These are phyloP conservation scores for Sussaba pulchella DNA, from an alignment of 2,888 invertebrate species.

Conservation along the genomic window DNA sequence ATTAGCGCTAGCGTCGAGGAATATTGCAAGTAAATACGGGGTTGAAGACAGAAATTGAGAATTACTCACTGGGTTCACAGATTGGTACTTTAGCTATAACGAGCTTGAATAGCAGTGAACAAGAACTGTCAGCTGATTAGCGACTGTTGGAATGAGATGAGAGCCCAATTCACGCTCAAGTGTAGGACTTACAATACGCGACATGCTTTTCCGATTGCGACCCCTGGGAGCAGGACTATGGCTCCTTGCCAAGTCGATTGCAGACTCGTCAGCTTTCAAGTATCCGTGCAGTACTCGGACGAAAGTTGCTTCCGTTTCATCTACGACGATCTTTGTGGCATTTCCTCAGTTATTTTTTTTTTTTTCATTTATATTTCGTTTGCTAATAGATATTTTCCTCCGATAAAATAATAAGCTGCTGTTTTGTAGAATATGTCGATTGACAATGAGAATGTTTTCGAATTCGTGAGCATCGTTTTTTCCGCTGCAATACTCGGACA, in stretches of 20 bases:
- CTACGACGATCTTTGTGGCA: not conserved
- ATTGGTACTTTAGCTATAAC: conserved; percentile 37
- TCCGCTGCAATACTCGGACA: not conserved
- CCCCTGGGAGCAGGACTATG: conserved; percentile 39
- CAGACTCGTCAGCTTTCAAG: conserved; percentile 59
- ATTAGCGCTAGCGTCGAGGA: too few species aligned
- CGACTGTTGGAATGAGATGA: conserved; percentile 33
- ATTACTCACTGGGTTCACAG: not conserved
- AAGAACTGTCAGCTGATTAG: conserved; percentile 53
- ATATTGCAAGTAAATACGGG: too few species aligned
- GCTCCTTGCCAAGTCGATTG: conserved; percentile 63
- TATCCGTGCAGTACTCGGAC: not conserved
- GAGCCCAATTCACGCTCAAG: conserved; percentile 28
- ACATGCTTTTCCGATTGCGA: conserved; percentile 50
- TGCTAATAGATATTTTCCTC: not conserved
- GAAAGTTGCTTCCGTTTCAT: not conserved
- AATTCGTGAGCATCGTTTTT: conserved; percentile 25
- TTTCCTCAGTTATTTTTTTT: conserved; percentile 14
- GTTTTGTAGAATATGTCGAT: not conserved
- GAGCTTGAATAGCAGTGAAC: not conserved
- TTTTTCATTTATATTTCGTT: too few species aligned
- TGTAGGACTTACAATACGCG: conserved; percentile 8
- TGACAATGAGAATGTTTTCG: conserved; percentile 22
- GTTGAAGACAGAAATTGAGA: not conserved
- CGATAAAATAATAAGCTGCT: not conserved